These are phyloP conservation scores for Choloepus hoffmanni DNA, from an alignment of 2,113 vertebrate species.

Conservation along the genomic window DNA sequence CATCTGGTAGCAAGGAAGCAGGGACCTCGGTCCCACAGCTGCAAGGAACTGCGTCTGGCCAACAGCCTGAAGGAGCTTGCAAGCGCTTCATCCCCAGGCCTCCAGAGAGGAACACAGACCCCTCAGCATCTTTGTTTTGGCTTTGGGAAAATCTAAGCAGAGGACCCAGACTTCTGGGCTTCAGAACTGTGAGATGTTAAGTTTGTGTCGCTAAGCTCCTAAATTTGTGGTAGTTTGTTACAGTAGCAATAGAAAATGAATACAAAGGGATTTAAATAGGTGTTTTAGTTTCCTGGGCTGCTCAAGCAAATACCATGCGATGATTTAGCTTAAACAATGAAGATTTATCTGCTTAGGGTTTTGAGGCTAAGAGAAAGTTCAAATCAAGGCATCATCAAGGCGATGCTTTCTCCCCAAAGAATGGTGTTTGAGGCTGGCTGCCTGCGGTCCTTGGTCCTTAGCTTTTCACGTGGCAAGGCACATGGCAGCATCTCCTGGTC, in stretches of 20 bases:
- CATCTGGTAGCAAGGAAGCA: not conserved
- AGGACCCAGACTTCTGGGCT: not conserved
- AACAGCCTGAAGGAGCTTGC: not conserved
- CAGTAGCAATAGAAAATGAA: not conserved
- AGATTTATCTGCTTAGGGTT: too few relatives aligned
- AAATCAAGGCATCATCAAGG: too few relatives aligned
- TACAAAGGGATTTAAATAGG: not conserved
- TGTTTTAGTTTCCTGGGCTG: too few relatives aligned
- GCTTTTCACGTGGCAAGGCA: too few relatives aligned
- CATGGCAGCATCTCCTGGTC: too few relatives aligned
- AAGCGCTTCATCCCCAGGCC: not conserved
- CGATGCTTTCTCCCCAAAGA: too few relatives aligned
- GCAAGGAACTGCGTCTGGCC: not conserved
- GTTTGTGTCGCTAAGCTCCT: not conserved
- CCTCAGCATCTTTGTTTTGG: not conserved
- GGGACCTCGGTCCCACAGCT: not conserved
- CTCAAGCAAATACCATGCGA: too few relatives aligned
- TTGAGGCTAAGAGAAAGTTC: too few relatives aligned
- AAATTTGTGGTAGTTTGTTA: not conserved
- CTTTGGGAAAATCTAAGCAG: not conserved
- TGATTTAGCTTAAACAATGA: too few relatives aligned
- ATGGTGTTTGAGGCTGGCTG: too few relatives aligned
- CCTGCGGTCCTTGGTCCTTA: too few relatives aligned
- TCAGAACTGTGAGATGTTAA: not conserved
- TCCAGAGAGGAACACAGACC: not conserved